These are phyloP conservation scores for Reticulitermes speratus DNA, from an alignment of 1,140 invertebrate species.

Conservation along the genomic window DNA sequence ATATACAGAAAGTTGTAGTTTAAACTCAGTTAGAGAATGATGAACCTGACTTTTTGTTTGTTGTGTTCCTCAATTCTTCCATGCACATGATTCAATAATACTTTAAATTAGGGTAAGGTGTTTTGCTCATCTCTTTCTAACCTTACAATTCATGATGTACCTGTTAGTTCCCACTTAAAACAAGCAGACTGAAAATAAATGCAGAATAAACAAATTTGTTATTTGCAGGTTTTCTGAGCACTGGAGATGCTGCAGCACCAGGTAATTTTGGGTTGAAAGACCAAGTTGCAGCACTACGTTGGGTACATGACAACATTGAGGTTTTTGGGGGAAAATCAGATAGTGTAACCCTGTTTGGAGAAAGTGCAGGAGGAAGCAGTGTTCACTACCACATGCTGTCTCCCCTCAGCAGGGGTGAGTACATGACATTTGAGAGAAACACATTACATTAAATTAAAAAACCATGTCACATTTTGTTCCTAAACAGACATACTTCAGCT, in stretches of 20 bases:
- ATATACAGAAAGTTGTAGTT: no score
- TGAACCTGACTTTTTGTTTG: no score
- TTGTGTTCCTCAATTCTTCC: no score
- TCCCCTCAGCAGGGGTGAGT: conserved; percentile 59
- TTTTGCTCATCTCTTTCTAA: no score
- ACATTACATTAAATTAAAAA: no score
- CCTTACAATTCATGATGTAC: no score
- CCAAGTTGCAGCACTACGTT: conserved; percentile 68
- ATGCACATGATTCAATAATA: no score
- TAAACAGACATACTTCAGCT: no score
- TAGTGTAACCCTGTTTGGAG: conserved; percentile 69
- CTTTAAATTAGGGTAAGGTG: no score
- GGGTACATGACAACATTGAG: conserved; percentile 70
- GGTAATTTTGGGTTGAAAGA: conserved; percentile 77
- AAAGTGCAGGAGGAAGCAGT: conserved; percentile 68
- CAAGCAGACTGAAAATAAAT: not conserved
- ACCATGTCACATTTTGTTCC: no score
- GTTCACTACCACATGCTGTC: conserved; percentile 70
- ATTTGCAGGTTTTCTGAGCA: conserved; percentile 61
- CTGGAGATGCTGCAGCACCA: conserved; percentile 55
- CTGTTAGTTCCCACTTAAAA: no score
- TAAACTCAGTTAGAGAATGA: no score
- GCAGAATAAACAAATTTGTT: not conserved
- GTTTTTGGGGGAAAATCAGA: conserved; percentile 66
- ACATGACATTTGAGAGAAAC: not conserved